Evolutionary conservation across 2,113 vertebrate species (phyloP), one percentile per base, ranked within the genome.

Genomic region (Galbula dea): DNA sequence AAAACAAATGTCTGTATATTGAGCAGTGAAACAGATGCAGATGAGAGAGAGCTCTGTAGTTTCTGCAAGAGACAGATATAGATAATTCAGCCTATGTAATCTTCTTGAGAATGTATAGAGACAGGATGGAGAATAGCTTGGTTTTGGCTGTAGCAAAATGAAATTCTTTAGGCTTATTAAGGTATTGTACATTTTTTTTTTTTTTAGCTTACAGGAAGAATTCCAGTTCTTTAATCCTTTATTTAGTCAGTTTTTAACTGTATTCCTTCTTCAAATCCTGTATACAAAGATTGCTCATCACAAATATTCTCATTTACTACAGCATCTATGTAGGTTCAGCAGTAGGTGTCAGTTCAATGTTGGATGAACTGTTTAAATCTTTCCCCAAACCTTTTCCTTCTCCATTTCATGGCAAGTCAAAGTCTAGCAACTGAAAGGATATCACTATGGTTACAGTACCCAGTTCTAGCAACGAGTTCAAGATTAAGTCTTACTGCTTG

Each of bases 381-480:
- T 61, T 88, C 55, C 29, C 8, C 37, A 85, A 71, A 46, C 30
- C 55, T 80, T 12, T 85, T 90, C 30, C 24, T 83, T 74, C 57
- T 80, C 26, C 43, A 48, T 86, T 92, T 86, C 66, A 74, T 13
- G 37, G 46, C 27, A 30, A 95, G 63, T 74, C 59, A 63, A 89
- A 93, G 79, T 94, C 83, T 90, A 90, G 66, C 83, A 82, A 59
- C 73, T 81, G 48, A 80, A 90, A 74, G 54, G 71, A 88, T 92
- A 96, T 95, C 66, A 36, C 94, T 94, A 92, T 94, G 86, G 94
- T 93, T 92, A 95, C 90, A 76, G 74, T 27, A 93, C 54, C 54
- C 15, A n/a, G 54, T 76, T 89, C 85, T 73, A 91, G 83, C 58
- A 91, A 57, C 12, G 46, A 92, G 43, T 72, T 49, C 71, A 76